Conservation (phyloP, 2,797 vertebrate genomes). For the Discoglossus pictus region DNA sequence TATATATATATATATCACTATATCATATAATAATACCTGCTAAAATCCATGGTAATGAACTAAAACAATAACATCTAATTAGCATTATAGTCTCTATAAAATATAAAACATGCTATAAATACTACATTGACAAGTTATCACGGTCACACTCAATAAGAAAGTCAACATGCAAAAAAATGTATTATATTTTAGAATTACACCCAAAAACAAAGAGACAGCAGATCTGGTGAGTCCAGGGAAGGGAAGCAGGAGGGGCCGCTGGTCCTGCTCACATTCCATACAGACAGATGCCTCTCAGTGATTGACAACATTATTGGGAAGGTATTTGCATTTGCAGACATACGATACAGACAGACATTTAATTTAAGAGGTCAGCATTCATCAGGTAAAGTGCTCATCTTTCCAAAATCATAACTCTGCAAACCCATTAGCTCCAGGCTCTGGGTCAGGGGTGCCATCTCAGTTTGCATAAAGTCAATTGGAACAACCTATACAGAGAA, state of each 20-base stretch:
- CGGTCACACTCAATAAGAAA: too few species aligned
- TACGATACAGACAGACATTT: slow-evolving; percentile 45
- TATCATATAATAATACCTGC: too few species aligned
- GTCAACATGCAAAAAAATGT: slow-evolving; percentile 28
- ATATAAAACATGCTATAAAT: too few species aligned
- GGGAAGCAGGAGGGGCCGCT: slow-evolving; percentile 5
- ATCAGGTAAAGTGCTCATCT: slow-evolving; percentile 43
- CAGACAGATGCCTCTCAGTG: slow-evolving; percentile 31
- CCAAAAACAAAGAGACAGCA: slow-evolving; percentile 28
- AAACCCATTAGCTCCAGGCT: neutral
- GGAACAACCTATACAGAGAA: neutral
- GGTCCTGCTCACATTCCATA: slow-evolving; percentile 41
- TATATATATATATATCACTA: too few species aligned
- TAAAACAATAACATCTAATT: too few species aligned
- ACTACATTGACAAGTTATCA: too few species aligned
- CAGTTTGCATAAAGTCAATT: neutral
- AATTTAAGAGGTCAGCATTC: slow-evolving; percentile 43
- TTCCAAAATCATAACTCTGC: slow-evolving; percentile 24
- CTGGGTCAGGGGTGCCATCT: slow-evolving; percentile 1
- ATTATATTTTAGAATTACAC: slow-evolving; percentile 40
- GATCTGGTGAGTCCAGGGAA: slow-evolving; percentile 29
- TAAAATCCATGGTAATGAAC: too few species aligned
- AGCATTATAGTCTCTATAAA: too few species aligned
- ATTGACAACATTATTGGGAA: slow-evolving; percentile 39
- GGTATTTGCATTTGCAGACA: slow-evolving; percentile 45